A percentile compares a stretch with the other conserved stretches of the same genome.
Conservation (phyloP, 2,888 invertebrate species). For the Diploptera punctata region DNA sequence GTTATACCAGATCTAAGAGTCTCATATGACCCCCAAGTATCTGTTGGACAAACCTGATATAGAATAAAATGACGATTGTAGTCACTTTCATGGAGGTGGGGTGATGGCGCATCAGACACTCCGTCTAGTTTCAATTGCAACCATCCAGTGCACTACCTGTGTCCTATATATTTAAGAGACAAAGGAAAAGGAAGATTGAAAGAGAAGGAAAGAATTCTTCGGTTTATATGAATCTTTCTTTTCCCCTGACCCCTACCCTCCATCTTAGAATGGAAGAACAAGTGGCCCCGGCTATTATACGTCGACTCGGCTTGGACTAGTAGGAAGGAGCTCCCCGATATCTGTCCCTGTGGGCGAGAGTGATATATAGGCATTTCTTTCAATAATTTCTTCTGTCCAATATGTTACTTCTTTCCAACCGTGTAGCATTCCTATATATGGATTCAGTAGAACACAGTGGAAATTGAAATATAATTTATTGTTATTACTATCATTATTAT, state of each 20-base stretch:
- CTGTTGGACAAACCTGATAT: neutral
- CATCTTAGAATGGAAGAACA: constrained; percentile 13
- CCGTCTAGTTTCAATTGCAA: neutral
- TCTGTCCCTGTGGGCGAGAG: neutral
- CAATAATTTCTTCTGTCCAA: neutral
- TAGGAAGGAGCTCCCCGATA: neutral
- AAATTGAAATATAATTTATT: too few species aligned
- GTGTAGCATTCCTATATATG: too few species aligned
- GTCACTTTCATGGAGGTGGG: neutral
- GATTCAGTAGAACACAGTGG: too few species aligned
- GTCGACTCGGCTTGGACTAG: neutral
- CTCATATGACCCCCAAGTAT: too few species aligned
- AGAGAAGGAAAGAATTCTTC: neutral
- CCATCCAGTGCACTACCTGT: neutral
- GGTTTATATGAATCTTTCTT: constrained; percentile 20
- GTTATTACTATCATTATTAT: too few species aligned
- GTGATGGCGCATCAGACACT: neutral
- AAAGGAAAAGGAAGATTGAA: neutral
- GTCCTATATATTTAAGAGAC: neutral
- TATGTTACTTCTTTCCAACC: neutral
- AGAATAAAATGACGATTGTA: neutral
- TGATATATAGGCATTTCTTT: neutral
- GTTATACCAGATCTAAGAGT: too few species aligned
- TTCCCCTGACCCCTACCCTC: neutral
- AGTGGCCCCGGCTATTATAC: constrained; percentile 19